Base-by-base conservation (phyloP, 2,888 invertebrate genomes). In the Drosophila falleni region DNA sequence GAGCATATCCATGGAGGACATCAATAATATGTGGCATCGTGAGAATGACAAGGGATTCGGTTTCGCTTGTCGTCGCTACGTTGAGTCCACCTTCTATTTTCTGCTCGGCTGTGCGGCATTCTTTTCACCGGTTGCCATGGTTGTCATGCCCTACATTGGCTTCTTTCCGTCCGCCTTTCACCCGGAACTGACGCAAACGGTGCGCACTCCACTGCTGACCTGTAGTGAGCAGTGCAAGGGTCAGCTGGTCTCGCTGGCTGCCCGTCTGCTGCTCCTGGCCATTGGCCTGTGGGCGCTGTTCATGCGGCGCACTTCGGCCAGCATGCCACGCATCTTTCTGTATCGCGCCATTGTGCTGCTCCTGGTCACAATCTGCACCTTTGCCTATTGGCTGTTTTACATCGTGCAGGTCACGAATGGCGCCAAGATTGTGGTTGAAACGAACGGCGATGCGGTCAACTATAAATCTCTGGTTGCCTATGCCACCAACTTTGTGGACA, bases 341-440 rank as follows among this genome's bases (percentile, higher is more conserved):
- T 98, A 98, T 90, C 95, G 98, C 84, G 97, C 98, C 0, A 95
- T 97, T 81, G 96, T 98, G n/a, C 93, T 98, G 67, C 95, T 97
- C 5, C 95, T 99, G 60, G 95, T 98, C 39, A 95, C 98, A 42
- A 95, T 99, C 13, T 97, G 98, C 92, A 97, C 97, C 73, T 98
- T 99, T 93, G 97, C 98, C 5, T 99, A 98, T 93, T 99, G 99
- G 99, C 94, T 99, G 16, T 99, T 99, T 93, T 99, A 99, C 92
- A 96, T 97, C 87, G 98, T 99, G 55, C 97, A 99, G 93, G 92
- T 92, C 63, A 96, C 96, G 0, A 96, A 96, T 92, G 96, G 96
- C 16, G 96, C 96, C 0, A 95, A 96, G 92, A 96, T 97, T 60
- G 95, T 96, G 8, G 95, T 96, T 0, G 95, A 96, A 59, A 92